Base-by-base conservation (phyloP, 2,797 vertebrate genomes). In the Acrossocheilus wenchowensis region DNA sequence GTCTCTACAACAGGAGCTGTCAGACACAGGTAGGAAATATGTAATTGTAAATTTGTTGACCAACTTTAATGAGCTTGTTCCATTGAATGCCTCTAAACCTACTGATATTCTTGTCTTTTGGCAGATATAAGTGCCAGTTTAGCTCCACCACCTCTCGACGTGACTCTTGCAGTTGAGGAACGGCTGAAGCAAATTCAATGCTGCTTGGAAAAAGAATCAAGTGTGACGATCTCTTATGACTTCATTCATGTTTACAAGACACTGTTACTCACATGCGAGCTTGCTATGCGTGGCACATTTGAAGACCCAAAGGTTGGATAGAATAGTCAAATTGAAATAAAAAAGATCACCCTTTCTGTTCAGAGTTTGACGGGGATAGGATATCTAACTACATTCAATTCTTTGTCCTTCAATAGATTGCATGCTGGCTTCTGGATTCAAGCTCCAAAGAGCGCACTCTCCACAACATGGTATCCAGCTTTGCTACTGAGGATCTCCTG, bases 361-460 rank as follows among this genome's bases (percentile, higher is more conserved):
- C 4, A 43, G 34, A 8, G 15, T 60, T 15, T 34, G 54, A 23
- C 14, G 6, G 54, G 54, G 21, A 36, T 39, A 26, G 10, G 21
- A 39, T 41, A 14, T 71, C 21, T 48, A 36, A 54, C n/a, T 52
- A 23, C 21, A 66, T 41, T 77, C 0, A 68, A 23, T 39, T n/a
- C 60, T 82, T 4, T 87, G 12, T 72, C 50, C 87, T 34, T 87
- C 23, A 21, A 69, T 87, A 99, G 98, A 97, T 99, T 84, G 98
- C 97, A 0, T 98, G 97, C 91, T 99, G 98, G 98, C 93, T 99
- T 91, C 52, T 98, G 82, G 97, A 99, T 90, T 96, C 97, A 10
- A 93, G 95, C 87, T 97, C 96, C 71, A 96, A 97, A 88, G 98
- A 98, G 85, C 94, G 96, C 10, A 99, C 97, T 2, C 95, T 99